Base-by-base conservation (phyloP, 2,797 vertebrate genomes). In the Prionace glauca region DNA sequence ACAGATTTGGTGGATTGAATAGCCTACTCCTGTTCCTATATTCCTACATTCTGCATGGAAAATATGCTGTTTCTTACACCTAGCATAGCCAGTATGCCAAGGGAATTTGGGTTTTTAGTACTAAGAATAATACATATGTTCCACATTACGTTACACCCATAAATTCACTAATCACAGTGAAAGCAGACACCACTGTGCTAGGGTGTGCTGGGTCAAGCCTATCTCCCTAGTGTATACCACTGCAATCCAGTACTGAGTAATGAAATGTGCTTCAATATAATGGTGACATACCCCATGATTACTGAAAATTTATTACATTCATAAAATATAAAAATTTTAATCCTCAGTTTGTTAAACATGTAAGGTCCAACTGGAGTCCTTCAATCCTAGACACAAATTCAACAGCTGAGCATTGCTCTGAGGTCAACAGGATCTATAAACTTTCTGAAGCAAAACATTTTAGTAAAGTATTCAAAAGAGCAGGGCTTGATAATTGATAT, bases 161-260 rank as follows among this genome's bases (percentile, higher is more conserved):
- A 94, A 94, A 94, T 94, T 94, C 71, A 94, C 69, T 94, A 94
- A 94, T 94, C 93, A 94, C 12, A 74, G 36, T 94, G 93, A 72
- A 94, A 94, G 69, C 93, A 74, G 93, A 94, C 69, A 94, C 93
- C 69, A 72, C 74, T 50, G 93, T 94, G 45, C 93, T 94, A 56
- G 71, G 71, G 91, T 94, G 91, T 71, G 91, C 65, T 94, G 67
- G 93, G 71, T 74, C 93, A 94, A 94, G 50, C 71, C 71, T 94
- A 50, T 74, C 69, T 74, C 93, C 69, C 93, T 16, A 72, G 26
- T 74, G 91, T 94, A 41, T 32, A 94, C 93, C 71, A 45, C 29
- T 94, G 69, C 69, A 94, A 94, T 94, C 41, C 41, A 29, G 71
- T 26, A 94, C 24, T 74, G 45, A 74, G 93, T 72, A 94, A 94